Evolutionary conservation across 2,797 vertebrate species (phyloP), one percentile per base, ranked within the genome.

Genomic region (Helostoma temminkii): DNA sequence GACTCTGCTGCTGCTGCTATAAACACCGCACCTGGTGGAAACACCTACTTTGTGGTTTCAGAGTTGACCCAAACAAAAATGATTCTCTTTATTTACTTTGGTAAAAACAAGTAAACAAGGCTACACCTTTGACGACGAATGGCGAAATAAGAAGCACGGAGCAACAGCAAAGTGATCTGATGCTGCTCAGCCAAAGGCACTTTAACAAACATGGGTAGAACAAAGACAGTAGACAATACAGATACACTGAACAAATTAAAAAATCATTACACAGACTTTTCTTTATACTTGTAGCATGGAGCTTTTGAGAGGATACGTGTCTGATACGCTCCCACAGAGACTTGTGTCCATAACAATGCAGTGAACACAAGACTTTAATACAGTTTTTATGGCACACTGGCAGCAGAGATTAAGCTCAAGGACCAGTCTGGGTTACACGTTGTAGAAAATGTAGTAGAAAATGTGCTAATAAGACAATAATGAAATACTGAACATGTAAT

Each of bases 161-260:
- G 62, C 52, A 55, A 57, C 76, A 71, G 66, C 28, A 19, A 9
- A 25, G 26, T 66, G 63, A 78, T 56, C 77, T 61, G 63, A 55
- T 72, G 61, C 78, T 63, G 75, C 63, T 84, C 60, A 37, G 73
- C 67, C 77, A 59, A 81, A 88, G 89, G 86, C 90, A 87, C 83
- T 88, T 87, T 64, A 8, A 80, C 66, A 81, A 30, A 71, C 32
- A 54, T 6, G 46, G 48, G 49, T 4, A 65, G 39, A 69, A 69
- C 26, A 68, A 59, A 62, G 64, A 75, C 66, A 52, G 22, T 0
- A 71, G 57, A 77, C 61, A 79, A 81, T 41, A 67, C 67, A 64
- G 66, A 78, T 18, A 76, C 75, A 77, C 54, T 1, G 26, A 74
- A 72, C 66, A 46, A 50, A 69, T 18, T 18, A 47, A 45, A 53